phyloP scores from a whole-genome alignment of 1,140 invertebrate species.

The Ridgeia piscesae region DNA sequence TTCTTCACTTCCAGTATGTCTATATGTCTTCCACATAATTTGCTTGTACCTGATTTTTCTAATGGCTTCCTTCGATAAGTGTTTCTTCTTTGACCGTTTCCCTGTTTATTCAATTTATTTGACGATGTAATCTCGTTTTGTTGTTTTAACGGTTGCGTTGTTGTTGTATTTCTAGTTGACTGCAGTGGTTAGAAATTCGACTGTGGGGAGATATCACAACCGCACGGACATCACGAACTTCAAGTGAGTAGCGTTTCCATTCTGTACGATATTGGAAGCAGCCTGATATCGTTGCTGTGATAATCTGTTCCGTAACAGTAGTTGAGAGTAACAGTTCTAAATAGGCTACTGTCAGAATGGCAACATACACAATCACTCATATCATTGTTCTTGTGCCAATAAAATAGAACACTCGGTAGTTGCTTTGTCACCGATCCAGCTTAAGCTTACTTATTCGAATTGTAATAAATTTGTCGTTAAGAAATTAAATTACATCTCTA shows the following conservation, averaged over 20 bases:
- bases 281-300: background rate
- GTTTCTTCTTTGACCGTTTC: too few relatives aligned
- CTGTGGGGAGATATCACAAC: background rate
- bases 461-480: background rate
- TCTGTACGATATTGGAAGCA: background rate
- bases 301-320: background rate
- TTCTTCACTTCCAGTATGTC: too few relatives aligned
- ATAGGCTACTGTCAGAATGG: background rate
- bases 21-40: too few relatives aligned
- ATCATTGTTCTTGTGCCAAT: background rate
- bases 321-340: background rate
- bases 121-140: background rate
- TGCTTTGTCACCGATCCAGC: background rate
- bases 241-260: background rate
- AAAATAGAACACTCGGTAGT: background rate
- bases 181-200: background rate
- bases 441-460: background rate
- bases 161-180: background rate
- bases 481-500: background rate
- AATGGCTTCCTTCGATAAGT: too few relatives aligned
- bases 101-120: too few relatives aligned
- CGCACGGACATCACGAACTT: background rate
- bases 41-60: too few relatives aligned
- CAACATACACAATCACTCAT: background rate
- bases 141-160: background rate